Percentiles rank a stretch among this genome's conserved stretches.
These are phyloP conservation scores for Brotula barbata DNA, from an alignment of 2,797 vertebrate species.

Conservation along the genomic window DNA sequence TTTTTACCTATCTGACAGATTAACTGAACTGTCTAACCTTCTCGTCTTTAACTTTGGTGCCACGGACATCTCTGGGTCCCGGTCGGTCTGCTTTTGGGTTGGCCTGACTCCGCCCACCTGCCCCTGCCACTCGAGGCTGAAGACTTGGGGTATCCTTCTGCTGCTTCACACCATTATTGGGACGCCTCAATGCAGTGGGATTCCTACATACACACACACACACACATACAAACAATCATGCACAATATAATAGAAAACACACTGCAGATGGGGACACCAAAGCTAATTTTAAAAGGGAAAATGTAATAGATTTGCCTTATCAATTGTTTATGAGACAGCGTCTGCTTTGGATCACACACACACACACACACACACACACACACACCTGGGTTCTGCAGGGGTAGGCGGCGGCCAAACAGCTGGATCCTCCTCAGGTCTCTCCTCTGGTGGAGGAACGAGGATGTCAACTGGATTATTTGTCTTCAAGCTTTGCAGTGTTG, in stretches of 20 bases:
- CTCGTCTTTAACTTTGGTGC: slow-evolving; percentile 85
- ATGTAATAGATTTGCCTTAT: background rate
- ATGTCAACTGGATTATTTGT: slow-evolving; percentile 86
- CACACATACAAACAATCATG: too few relatives aligned
- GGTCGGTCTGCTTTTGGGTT: slow-evolving; percentile 83
- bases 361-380: slow-evolving; percentile 4
- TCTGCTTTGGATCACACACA: too few relatives aligned
- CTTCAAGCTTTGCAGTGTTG: slow-evolving; percentile 92
- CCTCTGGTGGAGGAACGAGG: slow-evolving; percentile 82
- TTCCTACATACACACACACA: slow-evolving; percentile 74
- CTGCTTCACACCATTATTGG: slow-evolving; percentile 80
- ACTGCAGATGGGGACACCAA: slow-evolving; percentile 2
- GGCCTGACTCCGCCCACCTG: slow-evolving; percentile 78
- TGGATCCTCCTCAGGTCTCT: slow-evolving; percentile 84
- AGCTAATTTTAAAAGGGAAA: slow-evolving; percentile 11
- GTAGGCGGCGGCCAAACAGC: slow-evolving; percentile 93
- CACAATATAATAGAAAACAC: slow-evolving; percentile 4
- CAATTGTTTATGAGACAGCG: too few relatives aligned
- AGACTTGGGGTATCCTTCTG: slow-evolving; percentile 86
- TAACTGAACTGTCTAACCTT: slow-evolving; percentile 77
- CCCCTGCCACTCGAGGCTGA: slow-evolving; percentile 84
- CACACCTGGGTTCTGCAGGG: slow-evolving; percentile 93
- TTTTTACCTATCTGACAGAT: background rate
- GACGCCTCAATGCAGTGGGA: slow-evolving; percentile 85
- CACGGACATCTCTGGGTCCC: slow-evolving; percentile 76